phyloP scores from a whole-genome alignment of 2,888 invertebrate genomes.

The Entomobrya multifasciata region DNA sequence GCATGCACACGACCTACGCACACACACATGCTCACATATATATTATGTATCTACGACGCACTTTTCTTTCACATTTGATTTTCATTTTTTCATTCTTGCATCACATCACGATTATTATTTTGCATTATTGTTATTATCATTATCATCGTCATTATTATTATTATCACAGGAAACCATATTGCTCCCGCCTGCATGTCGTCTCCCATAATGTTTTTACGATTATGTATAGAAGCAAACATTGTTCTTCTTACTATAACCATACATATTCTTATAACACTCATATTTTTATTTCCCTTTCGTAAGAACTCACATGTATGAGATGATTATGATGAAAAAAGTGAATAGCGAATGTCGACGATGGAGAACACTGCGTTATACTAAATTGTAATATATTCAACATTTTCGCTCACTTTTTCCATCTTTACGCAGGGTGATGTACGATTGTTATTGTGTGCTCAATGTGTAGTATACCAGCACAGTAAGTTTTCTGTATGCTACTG shows the following conservation, averaged over 20 bases:
- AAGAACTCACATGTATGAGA: conserved; percentile 15
- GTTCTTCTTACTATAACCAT: neutral
- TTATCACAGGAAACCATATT: conserved; percentile 60
- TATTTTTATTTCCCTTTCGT: conserved; percentile 27
- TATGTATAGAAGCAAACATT: neutral
- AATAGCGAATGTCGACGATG: neutral
- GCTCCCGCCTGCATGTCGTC: conserved; percentile 42
- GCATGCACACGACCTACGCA: conserved; percentile 43
- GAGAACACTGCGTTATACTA: too few species aligned
- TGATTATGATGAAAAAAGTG: conserved; percentile 18
- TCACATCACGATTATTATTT: conserved; percentile 55
- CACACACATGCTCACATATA: conserved; percentile 1
- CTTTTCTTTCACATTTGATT: conserved; percentile 28
- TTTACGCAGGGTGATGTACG: neutral
- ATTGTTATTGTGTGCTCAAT: conserved; percentile 7
- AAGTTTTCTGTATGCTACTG: too few species aligned
- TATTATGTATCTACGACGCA: neutral
- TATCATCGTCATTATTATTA: conserved; percentile 56
- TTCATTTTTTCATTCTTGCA: conserved; percentile 42
- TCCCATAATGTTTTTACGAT: neutral
- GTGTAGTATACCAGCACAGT: neutral
- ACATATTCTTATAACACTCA: neutral
- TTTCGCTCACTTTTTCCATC: neutral
- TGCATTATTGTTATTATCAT: conserved; percentile 67
- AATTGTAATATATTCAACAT: conserved; percentile 1